These are phyloP conservation scores for Patiria pectinifera DNA, from an alignment of 53 echinoderm and acorn worm genomes.

Conservation along the genomic window DNA sequence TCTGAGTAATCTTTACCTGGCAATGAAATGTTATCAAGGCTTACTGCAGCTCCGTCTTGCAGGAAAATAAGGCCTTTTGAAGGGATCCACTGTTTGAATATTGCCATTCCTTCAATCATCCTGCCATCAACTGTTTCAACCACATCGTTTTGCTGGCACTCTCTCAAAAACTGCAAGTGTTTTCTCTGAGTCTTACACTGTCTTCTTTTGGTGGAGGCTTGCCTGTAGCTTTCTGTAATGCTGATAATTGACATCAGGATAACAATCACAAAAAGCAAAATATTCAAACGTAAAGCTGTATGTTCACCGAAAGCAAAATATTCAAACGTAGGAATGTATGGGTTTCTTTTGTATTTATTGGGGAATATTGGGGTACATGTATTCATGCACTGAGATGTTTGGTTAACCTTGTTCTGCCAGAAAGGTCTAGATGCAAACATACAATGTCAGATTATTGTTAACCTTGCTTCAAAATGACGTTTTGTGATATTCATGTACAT, in stretches of 20 bases:
- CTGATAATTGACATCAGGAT: conserved; percentile 3
- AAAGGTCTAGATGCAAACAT: no score
- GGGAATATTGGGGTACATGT: no score
- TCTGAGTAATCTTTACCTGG: not conserved
- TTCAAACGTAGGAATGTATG: no score
- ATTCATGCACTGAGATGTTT: no score
- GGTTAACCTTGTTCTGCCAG: no score
- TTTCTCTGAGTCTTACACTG: conserved; percentile 1
- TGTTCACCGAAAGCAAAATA: not conserved
- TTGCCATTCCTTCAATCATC: not conserved
- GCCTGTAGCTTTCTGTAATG: conserved; percentile 37
- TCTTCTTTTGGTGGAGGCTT: conserved; percentile 29
- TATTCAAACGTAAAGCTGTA: no score
- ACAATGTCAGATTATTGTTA: no score
- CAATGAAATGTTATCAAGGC: conserved; percentile 19
- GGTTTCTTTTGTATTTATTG: no score
- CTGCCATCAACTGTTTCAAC: conserved; percentile 28
- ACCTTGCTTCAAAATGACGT: no score
- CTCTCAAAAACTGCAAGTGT: conserved; percentile 31
- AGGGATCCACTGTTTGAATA: conserved; percentile 33
- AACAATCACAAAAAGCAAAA: not conserved
- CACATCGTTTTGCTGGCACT: conserved; percentile 31
- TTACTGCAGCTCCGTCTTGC: conserved; percentile 41
- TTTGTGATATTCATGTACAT: no score
- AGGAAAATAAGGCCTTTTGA: conserved; percentile 33